These are phyloP conservation scores for Gnatocerus cornutus DNA, from an alignment of 2,888 invertebrate genomes.

Conservation along the genomic window DNA sequence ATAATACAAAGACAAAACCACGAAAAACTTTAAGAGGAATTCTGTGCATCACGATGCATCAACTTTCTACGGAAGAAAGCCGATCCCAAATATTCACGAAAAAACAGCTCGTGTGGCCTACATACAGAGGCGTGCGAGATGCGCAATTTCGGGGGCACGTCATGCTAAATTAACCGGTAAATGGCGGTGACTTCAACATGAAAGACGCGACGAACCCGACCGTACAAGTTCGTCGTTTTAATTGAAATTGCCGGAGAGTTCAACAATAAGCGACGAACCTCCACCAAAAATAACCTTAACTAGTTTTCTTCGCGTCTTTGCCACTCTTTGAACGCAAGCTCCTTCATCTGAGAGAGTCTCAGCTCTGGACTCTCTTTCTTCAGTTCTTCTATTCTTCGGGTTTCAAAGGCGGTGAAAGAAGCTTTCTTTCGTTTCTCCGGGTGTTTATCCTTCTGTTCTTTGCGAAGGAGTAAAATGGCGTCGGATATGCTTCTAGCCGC, in stretches of 20 bases:
- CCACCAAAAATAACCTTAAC: too few relatives aligned
- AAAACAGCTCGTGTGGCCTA: not conserved
- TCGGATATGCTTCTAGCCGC: conserved; percentile 92
- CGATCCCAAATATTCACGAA: not conserved
- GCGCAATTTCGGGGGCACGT: not conserved
- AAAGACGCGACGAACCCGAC: too few relatives aligned
- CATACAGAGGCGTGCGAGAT: not conserved
- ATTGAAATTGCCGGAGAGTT: too few relatives aligned
- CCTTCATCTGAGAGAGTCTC: conserved; percentile 94
- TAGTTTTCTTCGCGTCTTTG: conserved; percentile 74
- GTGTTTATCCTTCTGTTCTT: conserved; percentile 79
- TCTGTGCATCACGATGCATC: not conserved
- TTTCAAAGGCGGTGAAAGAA: conserved; percentile 91
- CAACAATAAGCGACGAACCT: too few relatives aligned
- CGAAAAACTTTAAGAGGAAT: not conserved
- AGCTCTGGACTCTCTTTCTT: conserved; percentile 92
- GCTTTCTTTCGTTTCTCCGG: conserved; percentile 96
- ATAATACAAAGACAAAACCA: conserved; percentile 1
- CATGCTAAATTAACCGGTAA: not conserved
- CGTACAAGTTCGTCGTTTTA: too few relatives aligned
- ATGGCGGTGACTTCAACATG: not conserved
- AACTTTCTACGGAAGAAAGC: not conserved
- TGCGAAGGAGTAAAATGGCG: conserved; percentile 84
- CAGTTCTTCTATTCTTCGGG: conserved; percentile 83
- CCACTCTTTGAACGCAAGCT: conserved; percentile 95